phyloP scores from a whole-genome alignment of 1,140 invertebrate species.

The Eulimnadia texana region DNA sequence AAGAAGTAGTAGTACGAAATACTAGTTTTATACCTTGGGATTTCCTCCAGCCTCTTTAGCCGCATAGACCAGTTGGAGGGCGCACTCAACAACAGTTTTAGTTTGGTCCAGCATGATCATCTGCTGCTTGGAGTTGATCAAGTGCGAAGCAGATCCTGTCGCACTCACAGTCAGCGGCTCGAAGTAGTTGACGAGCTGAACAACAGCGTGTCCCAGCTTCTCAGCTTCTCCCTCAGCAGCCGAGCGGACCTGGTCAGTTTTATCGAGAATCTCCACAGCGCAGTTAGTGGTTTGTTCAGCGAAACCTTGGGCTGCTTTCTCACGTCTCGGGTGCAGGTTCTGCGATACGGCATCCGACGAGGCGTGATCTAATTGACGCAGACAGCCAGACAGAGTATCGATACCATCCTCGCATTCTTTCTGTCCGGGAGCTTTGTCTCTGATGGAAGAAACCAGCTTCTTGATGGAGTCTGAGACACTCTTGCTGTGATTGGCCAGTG shows the following conservation, averaged over 20 bases:
- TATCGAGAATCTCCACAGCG: slow-evolving; percentile 57
- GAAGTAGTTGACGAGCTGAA: slow-evolving; percentile 64
- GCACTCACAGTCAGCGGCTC: slow-evolving; percentile 68
- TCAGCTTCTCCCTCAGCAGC: slow-evolving; percentile 85
- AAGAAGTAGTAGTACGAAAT: too few species aligned
- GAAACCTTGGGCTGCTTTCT: slow-evolving; percentile 65
- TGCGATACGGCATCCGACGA: slow-evolving; percentile 75
- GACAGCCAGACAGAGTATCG: slow-evolving; percentile 54
- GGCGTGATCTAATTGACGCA: slow-evolving; percentile 70
- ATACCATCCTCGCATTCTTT: slow-evolving; percentile 79
- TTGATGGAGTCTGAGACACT: slow-evolving; percentile 94
- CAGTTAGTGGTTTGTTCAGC: slow-evolving; percentile 56
- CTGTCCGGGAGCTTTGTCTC: slow-evolving; percentile 89
- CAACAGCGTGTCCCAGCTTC: slow-evolving; percentile 75
- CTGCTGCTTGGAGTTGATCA: slow-evolving; percentile 78
- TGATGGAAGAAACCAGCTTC: slow-evolving; percentile 73
- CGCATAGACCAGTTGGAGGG: slow-evolving; percentile 65
- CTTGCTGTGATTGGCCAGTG: slow-evolving; percentile 82
- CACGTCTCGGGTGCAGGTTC: slow-evolving; percentile 49
- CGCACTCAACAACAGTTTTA: slow-evolving; percentile 84
- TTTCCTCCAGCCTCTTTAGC: slow-evolving; percentile 87
- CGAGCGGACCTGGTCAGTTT: slow-evolving; percentile 59
- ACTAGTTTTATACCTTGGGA: slow-evolving; percentile 43
- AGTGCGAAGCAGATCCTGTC: slow-evolving; percentile 59
- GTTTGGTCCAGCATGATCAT: slow-evolving; percentile 76